A percentile compares a stretch with the other conserved stretches of the same genome.
phyloP scores from a whole-genome alignment of 2,113 vertebrate genomes.

The Chlamydotis undulata region DNA sequence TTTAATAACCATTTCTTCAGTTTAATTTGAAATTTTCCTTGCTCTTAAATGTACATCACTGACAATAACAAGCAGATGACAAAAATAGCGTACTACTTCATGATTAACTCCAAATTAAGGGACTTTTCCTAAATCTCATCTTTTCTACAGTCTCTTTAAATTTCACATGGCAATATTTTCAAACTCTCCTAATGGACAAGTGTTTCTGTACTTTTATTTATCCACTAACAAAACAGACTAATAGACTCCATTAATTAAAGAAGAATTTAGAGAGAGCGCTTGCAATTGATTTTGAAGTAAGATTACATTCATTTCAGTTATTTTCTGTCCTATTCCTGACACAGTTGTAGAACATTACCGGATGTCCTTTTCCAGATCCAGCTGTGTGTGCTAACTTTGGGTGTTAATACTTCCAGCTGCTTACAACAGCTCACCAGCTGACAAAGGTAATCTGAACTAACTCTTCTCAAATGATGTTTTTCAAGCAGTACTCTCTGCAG shows the following conservation, averaged over 20 bases:
- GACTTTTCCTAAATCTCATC: not conserved
- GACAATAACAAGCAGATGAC: not conserved
- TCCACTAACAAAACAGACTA: not conserved
- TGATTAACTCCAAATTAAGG: not conserved
- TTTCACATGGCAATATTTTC: not conserved
- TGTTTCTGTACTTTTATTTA: not conserved
- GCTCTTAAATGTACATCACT: not conserved
- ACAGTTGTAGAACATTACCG: not conserved
- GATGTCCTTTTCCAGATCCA: not conserved
- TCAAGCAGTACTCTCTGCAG: not conserved
- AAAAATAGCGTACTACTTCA: not conserved
- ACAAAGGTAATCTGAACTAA: not conserved
- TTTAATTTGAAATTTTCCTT: not conserved
- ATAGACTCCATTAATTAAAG: not conserved
- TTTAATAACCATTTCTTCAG: not conserved
- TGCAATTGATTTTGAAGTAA: not conserved
- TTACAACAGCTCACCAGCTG: not conserved
- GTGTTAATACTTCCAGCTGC: not conserved
- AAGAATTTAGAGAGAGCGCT: not conserved
- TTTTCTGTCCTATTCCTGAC: not conserved
- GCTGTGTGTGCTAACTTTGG: not conserved
- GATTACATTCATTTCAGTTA: not conserved
- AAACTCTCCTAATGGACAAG: not conserved
- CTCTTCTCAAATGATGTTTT: not conserved
- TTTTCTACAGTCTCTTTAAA: not conserved